Evolutionary conservation across 37 sponge, comb jelly and placozoan genomes (phyloP).

Genomic region (Crambe crambe): DNA sequence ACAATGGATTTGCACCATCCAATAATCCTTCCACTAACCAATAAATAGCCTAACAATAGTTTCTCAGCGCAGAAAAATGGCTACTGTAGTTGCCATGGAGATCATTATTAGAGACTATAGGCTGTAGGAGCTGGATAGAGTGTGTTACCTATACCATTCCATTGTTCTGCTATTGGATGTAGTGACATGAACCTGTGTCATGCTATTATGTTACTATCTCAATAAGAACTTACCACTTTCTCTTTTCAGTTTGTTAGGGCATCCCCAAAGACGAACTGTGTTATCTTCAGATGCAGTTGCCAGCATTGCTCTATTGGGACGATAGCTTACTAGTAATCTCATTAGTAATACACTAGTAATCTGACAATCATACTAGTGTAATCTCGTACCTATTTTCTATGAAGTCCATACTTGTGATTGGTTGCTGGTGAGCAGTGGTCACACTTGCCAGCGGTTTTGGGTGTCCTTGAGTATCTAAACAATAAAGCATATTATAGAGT

Average conservation of each 20-base stretch:
- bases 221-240: constrained; percentile 20
- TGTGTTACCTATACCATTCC: no score
- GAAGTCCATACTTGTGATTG: constrained; percentile 65
- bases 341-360: background rate
- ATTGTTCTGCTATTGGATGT: no score
- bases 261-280: constrained; percentile 65
- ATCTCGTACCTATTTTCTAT: constrained; percentile 35
- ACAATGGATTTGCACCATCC: background rate
- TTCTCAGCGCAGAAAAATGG: no score
- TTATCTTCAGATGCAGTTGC: constrained; percentile 57
- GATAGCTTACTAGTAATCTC: background rate
- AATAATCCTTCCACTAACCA: no score
- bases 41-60: no score
- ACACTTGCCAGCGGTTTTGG: constrained; percentile 58
- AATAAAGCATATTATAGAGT: no score
- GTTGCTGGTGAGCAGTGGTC: constrained; percentile 40
- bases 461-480: constrained; percentile 43
- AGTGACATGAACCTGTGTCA: no score
- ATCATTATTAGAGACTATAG: no score
- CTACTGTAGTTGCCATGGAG: no score
- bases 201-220: no score
- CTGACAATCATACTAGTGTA: background rate
- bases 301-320: constrained; percentile 33
- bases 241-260: constrained; percentile 29
- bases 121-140: no score